Evolutionary conservation across 2,888 invertebrate genomes (phyloP), one percentile per base, ranked within the genome.

Genomic region (Hydraecia micacea): DNA sequence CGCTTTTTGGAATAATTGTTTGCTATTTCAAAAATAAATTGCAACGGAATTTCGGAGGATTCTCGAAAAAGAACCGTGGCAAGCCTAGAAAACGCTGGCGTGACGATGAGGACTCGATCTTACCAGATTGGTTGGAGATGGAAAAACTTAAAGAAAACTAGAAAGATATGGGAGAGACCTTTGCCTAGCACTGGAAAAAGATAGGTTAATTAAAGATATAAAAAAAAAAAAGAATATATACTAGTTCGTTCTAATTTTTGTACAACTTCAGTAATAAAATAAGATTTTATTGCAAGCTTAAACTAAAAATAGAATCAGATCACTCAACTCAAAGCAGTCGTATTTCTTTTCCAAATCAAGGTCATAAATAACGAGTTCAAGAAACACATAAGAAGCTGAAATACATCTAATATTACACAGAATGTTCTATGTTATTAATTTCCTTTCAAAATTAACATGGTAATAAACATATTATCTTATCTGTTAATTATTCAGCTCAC

Each of bases 401-500:
- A 25, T 52, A 32, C 25, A 11, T 32, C 9, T 28, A 55, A 46
- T 46, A 28, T 21, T 36, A 62, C 36, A 39, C 32, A 60, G 32
- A 66, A 52, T 71, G 39, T 73, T 55, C 18, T 55, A 36, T 65
- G 60, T 75, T 73, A 73, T 80, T 72, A 84, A 46, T 70, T 76
- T 71, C 70, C 46, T 65, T 65, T 36, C 63, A 36, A 74, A 85
- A 86, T 77, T 75, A 80, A 76, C 77, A 78, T 68, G 62, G 62
- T 63, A 81, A 78, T 75, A 81, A 87, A 58, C 73, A 32, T 32
- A 32, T n/a, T n/a, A 78, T 81, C 70, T 66, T 80, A 81, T 77
- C 77, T 66, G 39, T 73, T 60, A 80, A 87, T 42, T 13, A 46
- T 81, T 87, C 86, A 58, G 77, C 63, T 76, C 78, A 74, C 80